These are phyloP conservation scores for Chionis minor DNA, from an alignment of 2,113 vertebrate genomes.

Conservation along the genomic window DNA sequence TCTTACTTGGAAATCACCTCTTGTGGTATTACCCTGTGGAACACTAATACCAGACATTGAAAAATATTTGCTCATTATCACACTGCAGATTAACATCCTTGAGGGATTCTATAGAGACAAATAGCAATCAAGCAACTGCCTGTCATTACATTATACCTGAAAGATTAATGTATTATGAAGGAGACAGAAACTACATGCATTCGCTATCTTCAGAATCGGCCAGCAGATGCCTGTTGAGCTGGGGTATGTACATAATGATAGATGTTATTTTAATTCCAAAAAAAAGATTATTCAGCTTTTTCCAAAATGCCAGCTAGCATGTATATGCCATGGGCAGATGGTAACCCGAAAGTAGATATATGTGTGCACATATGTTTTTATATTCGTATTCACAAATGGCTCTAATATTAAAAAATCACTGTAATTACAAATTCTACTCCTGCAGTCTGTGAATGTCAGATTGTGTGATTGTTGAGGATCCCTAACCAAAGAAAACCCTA, in stretches of 20 bases:
- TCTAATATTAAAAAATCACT: neutral
- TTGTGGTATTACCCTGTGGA: neutral
- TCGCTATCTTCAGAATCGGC: neutral
- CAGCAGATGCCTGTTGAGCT: neutral
- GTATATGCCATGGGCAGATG: neutral
- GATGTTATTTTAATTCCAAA: neutral
- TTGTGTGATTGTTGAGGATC: neutral
- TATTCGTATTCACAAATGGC: neutral
- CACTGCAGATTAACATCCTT: neutral
- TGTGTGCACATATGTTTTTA: constrained; percentile 2
- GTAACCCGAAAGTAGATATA: neutral
- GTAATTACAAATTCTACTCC: neutral
- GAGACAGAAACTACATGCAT: neutral
- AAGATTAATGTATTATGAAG: neutral
- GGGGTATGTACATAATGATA: neutral
- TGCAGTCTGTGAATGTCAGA: neutral
- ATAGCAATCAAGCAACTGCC: neutral
- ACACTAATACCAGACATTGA: neutral
- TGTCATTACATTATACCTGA: constrained; percentile 1
- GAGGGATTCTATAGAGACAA: neutral
- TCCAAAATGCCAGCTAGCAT: neutral
- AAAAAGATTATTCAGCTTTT: neutral
- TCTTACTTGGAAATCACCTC: neutral
- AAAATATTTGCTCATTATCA: constrained; percentile 15
- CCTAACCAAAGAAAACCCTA: neutral